phyloP scores from a whole-genome alignment of 2,888 invertebrate genomes.

The Allolobophora icterica region DNA sequence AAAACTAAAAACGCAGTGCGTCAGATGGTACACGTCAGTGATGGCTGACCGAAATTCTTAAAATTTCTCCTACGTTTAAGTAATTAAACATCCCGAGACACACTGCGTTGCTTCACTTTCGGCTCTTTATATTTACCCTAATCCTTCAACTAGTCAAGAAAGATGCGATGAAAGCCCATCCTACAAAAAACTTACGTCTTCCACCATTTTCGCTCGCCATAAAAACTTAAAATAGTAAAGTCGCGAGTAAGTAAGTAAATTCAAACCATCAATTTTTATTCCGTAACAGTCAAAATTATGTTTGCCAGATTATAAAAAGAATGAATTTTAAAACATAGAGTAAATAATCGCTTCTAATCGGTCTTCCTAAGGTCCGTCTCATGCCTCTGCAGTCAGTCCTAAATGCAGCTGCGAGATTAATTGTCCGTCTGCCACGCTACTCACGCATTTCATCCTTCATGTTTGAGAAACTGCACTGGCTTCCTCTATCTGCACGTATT shows the following conservation, averaged over 20 bases:
- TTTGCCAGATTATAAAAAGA: too few species aligned
- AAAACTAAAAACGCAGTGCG: constrained; percentile 13
- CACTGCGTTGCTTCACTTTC: background rate
- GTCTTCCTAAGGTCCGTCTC: too few species aligned
- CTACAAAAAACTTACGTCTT: constrained; percentile 30
- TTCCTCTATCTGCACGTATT: too few species aligned
- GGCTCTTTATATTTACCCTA: background rate
- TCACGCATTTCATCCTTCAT: too few species aligned
- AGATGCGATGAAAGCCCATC: constrained; percentile 9
- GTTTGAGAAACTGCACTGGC: too few species aligned
- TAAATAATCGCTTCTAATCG: too few species aligned
- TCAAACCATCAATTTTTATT: too few species aligned
- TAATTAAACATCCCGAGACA: background rate
- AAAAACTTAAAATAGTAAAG: background rate
- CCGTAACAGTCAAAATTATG: too few species aligned
- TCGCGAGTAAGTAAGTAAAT: constrained; percentile 12
- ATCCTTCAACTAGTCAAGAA: background rate
- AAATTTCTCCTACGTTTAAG: background rate
- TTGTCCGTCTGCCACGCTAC: too few species aligned
- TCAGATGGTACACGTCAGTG: background rate
- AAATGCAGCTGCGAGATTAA: too few species aligned
- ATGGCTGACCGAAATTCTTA: background rate
- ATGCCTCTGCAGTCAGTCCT: too few species aligned
- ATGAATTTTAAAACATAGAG: too few species aligned
- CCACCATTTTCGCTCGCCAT: constrained; percentile 31